These are phyloP conservation scores for Leistus spinibarbis DNA, from an alignment of 2,888 invertebrate genomes.

Conservation along the genomic window DNA sequence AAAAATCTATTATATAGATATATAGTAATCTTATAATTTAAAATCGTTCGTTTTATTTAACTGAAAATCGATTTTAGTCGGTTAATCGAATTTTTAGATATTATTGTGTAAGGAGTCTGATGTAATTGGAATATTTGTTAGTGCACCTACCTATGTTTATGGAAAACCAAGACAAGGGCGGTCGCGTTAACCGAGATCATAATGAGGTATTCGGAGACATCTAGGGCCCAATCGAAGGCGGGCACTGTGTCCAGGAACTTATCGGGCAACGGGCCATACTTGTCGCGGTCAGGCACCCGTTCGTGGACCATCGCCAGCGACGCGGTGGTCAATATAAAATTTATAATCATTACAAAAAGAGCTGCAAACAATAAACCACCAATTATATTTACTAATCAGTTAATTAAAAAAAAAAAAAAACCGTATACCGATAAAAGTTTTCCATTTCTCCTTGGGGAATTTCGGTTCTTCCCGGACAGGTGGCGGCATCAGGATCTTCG, in stretches of 20 bases:
- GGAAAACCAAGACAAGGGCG: constrained; percentile 78
- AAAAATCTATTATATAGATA: too few species aligned
- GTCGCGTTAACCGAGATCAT: constrained; percentile 80
- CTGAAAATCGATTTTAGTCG: too few species aligned
- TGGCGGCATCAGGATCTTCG: constrained; percentile 67
- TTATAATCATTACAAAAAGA: constrained; percentile 66
- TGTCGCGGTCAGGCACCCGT: constrained; percentile 77
- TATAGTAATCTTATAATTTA: too few species aligned
- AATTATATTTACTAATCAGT: too few species aligned
- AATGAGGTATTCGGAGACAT: constrained; percentile 85
- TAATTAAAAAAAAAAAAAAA: too few species aligned
- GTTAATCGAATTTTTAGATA: too few species aligned
- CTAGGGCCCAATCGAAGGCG: constrained; percentile 79
- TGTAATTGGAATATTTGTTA: not conserved
- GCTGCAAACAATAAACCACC: constrained; percentile 61
- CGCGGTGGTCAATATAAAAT: constrained; percentile 69
- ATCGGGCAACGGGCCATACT: constrained; percentile 81
- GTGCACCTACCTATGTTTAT: constrained; percentile 75
- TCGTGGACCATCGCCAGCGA: constrained; percentile 88
- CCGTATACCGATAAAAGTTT: constrained; percentile 72
- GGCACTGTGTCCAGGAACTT: constrained; percentile 78
- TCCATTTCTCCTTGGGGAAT: constrained; percentile 85
- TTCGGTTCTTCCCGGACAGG: constrained; percentile 75
- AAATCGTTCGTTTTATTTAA: too few species aligned
- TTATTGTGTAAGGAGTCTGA: too few species aligned